Evolutionary conservation across 2,888 invertebrate species (phyloP).

Genomic region (Diplolepis rosae): DNA sequence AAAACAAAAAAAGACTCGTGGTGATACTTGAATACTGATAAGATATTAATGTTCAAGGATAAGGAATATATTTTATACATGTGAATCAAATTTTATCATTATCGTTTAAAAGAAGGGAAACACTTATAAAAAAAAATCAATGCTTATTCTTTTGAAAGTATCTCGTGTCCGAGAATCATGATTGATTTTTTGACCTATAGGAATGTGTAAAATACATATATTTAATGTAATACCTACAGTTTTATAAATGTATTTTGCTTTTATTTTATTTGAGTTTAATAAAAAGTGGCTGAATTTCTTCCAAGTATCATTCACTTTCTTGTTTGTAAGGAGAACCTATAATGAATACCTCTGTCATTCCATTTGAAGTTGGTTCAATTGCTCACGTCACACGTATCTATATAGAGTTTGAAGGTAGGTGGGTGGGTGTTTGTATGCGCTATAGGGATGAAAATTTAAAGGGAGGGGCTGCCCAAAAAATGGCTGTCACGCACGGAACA

Average conservation of each 20-base stretch:
- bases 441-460: conserved; percentile 63
- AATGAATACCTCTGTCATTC: conserved; percentile 32
- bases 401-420: conserved; percentile 38
- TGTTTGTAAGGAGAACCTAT: conserved; percentile 12
- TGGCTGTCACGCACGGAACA: conserved; percentile 69
- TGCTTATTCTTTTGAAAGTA: conserved; percentile 7
- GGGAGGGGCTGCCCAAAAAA: conserved; percentile 72
- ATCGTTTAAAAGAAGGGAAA: too few species aligned
- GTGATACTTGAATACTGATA: too few species aligned
- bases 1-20: too few species aligned
- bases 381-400: conserved; percentile 47
- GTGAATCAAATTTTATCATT: too few species aligned
- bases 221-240: too few species aligned
- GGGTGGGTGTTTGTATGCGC: conserved; percentile 52
- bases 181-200: conserved; percentile 14
- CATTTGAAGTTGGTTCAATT: conserved; percentile 43
- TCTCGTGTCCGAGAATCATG: conserved; percentile 8
- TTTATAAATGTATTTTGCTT: too few species aligned
- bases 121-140: conserved; percentile 28
- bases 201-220: neutral
- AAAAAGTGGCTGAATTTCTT: too few species aligned
- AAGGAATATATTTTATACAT: too few species aligned
- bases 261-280: too few species aligned
- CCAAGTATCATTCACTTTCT: neutral
- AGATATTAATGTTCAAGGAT: too few species aligned